Percentiles rank a stretch among this genome's conserved stretches.
phyloP scores from a whole-genome alignment of 2,113 vertebrate genomes.

The Vicugna pacos region DNA sequence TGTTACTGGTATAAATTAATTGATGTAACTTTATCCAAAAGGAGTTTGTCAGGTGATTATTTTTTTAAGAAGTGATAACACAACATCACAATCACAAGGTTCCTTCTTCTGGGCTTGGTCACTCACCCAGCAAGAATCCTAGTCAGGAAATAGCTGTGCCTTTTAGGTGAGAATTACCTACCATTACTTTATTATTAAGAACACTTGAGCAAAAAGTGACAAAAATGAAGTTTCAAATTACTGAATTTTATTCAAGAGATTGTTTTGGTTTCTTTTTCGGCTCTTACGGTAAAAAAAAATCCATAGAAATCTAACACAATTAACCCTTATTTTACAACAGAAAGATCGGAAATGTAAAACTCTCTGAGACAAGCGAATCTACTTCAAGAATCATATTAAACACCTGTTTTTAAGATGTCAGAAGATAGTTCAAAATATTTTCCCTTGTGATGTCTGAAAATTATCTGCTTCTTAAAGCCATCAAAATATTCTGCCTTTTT shows the following conservation, averaged over 20 bases:
- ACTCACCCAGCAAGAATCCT: neutral
- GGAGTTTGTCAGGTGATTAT: neutral
- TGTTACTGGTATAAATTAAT: conserved; percentile 1
- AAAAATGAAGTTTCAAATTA: conserved; percentile 36
- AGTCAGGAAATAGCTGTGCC: neutral
- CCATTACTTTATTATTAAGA: neutral
- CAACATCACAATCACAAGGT: neutral
- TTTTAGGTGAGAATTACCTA: neutral
- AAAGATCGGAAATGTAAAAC: conserved; percentile 37
- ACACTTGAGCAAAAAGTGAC: neutral
- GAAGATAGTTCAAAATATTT: neutral
- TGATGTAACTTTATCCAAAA: neutral
- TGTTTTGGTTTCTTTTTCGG: neutral
- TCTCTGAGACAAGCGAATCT: neutral
- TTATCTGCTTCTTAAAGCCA: neutral
- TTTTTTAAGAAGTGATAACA: neutral
- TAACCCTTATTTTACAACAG: conserved; percentile 17
- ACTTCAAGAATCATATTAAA: neutral
- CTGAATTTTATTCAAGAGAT: neutral
- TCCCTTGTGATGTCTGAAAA: neutral
- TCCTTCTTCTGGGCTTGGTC: neutral
- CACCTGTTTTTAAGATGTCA: conserved; percentile 26
- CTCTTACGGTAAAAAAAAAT: neutral
- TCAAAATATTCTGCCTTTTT: neutral
- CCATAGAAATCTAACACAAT: neutral